A percentile compares a stretch with the other conserved stretches of the same genome.
Evolutionary conservation across 2,888 invertebrate genomes (phyloP).

Genomic region (Scrobipalpa costella): DNA sequence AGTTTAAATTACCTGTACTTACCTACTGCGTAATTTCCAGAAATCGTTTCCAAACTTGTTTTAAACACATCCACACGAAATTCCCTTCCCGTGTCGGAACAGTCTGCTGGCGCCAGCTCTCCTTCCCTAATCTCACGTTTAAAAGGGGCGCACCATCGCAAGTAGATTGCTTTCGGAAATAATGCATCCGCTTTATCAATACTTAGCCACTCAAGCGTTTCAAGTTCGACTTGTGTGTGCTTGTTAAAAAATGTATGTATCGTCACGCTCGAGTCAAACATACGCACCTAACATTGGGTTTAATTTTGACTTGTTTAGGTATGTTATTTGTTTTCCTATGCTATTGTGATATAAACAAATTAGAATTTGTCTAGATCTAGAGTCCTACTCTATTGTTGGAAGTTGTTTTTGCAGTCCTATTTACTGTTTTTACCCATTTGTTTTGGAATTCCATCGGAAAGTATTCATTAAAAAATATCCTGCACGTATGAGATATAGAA

Average conservation of each 20-base stretch:
- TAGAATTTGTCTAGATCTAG: no score
- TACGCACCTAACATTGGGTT: background rate
- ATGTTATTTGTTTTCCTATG: no score
- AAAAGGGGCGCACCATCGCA: slow-evolving; percentile 21
- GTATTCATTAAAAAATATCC: no score
- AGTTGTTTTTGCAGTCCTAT: no score
- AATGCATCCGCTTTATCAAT: slow-evolving; percentile 43
- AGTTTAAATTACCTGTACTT: no score
- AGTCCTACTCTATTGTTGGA: no score
- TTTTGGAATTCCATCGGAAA: no score
- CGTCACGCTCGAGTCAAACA: background rate
- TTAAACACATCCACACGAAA: background rate
- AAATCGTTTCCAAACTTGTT: background rate
- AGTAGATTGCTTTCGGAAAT: slow-evolving; percentile 25
- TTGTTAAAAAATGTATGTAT: background rate
- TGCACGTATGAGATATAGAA: no score
- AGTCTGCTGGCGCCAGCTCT: slow-evolving; percentile 19
- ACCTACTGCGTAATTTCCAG: background rate
- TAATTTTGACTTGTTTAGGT: background rate
- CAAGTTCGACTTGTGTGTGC: slow-evolving; percentile 28
- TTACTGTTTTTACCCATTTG: no score
- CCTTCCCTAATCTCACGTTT: slow-evolving; percentile 11
- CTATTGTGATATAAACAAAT: no score
- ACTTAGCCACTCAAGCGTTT: slow-evolving; percentile 37
- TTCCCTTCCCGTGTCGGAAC: background rate